Conservation (phyloP, 2,113 vertebrate genomes). For the Notothenia coriiceps region DNA sequence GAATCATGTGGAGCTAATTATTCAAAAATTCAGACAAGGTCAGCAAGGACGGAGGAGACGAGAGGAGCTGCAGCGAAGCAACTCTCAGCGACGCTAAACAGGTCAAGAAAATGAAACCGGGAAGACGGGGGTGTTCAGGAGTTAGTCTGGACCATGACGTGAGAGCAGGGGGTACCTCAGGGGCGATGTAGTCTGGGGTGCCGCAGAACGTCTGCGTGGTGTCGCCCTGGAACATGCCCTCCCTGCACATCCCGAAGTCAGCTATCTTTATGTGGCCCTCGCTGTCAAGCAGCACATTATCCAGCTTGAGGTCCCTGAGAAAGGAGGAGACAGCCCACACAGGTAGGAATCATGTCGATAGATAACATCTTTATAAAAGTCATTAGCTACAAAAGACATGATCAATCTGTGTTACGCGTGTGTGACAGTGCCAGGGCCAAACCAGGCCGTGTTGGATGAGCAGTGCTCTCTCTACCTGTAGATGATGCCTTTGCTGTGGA, state of each 20-base stretch:
- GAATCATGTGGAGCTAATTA: conserved; percentile 76
- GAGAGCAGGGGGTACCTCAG: conserved; percentile 84
- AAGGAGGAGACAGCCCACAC: conserved; percentile 43
- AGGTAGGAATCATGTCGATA: conserved; percentile 61
- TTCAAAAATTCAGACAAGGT: conserved; percentile 76
- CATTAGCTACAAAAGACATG: conserved; percentile 57
- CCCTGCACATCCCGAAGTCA: conserved; percentile 94
- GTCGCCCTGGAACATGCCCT: conserved; percentile 88
- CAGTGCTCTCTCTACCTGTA: conserved; percentile 85
- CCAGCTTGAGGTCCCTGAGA: conserved; percentile 91
- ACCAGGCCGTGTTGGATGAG: conserved; percentile 34
- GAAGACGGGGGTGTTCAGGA: conserved; percentile 20
- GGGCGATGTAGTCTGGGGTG: conserved; percentile 94
- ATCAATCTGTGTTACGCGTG: conserved; percentile 57
- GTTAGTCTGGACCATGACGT: conserved; percentile 3
- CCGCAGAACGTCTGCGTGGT: conserved; percentile 93
- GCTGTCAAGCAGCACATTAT: conserved; percentile 92
- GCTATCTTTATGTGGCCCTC: conserved; percentile 95
- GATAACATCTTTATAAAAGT: conserved; percentile 63
- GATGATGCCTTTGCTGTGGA: conserved; percentile 93
- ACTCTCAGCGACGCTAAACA: conserved; percentile 17
- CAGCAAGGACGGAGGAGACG: conserved; percentile 54
- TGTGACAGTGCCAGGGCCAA: conserved; percentile 1
- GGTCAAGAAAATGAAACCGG: conserved; percentile 51
- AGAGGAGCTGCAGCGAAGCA: conserved; percentile 35